Percentiles rank a stretch among this genome's conserved stretches.
Evolutionary conservation across 1,140 invertebrate species (phyloP).

Genomic region (Halesus radiatus): DNA sequence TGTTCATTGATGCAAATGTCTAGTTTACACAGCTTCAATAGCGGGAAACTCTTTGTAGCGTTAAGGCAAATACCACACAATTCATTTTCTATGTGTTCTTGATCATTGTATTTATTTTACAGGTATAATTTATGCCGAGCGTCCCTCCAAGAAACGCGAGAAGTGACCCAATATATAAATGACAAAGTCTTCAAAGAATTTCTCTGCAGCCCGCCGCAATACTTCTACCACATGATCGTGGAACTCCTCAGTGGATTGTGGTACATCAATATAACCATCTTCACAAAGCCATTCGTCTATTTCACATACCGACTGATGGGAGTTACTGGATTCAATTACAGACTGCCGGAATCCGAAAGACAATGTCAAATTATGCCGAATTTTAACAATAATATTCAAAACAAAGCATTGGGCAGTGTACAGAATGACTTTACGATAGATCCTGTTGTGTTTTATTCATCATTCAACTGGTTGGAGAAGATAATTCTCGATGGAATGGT

Average conservation of each 20-base stretch:
- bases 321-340: conserved; percentile 62
- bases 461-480: conserved; percentile 35
- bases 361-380: too few relatives aligned
- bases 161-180: conserved; percentile 63
- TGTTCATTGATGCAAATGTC: too few relatives aligned
- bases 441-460: conserved; percentile 8
- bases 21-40: too few relatives aligned
- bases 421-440: background rate
- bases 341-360: conserved; percentile 3
- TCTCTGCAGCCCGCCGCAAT: conserved; percentile 65
- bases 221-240: conserved; percentile 67
- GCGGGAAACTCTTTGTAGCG: too few relatives aligned
- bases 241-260: conserved; percentile 67
- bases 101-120: conserved; percentile 36
- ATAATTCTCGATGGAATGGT: conserved; percentile 10
- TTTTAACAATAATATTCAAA: too few relatives aligned
- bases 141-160: conserved; percentile 64
- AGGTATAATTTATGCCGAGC: conserved; percentile 73
- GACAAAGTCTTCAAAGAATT: conserved; percentile 64
- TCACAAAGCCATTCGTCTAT: conserved; percentile 61
- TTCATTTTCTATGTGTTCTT: too few relatives aligned
- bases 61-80: too few relatives aligned
- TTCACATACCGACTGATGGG: conserved; percentile 60
- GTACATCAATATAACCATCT: conserved; percentile 62
- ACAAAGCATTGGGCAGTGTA: background rate